phyloP scores from a whole-genome alignment of 2,888 invertebrate genomes.

The Folsomia manolachei region DNA sequence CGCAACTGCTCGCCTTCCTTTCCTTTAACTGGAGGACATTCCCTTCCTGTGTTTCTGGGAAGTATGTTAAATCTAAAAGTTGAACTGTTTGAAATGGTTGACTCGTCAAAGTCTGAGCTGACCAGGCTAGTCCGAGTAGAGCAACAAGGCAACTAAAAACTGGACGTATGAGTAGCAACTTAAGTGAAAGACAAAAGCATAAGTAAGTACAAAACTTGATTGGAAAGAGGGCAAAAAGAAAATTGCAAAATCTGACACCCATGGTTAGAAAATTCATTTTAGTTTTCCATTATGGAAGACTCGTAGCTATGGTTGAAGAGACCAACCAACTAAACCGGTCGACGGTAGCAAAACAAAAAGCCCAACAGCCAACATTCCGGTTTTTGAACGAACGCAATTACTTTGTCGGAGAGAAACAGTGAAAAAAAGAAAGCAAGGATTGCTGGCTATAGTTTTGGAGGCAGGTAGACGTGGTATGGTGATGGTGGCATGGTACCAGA shows the following conservation, averaged over 20 bases:
- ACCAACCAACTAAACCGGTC: not conserved
- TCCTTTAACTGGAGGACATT: too few relatives aligned
- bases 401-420: conserved; percentile 10
- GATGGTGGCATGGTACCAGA: not conserved
- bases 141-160: not conserved
- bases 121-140: not conserved
- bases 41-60: too few relatives aligned
- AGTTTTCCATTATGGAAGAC: conserved; percentile 16
- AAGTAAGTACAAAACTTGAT: not conserved
- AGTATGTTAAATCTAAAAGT: too few relatives aligned
- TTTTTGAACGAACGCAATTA: conserved; percentile 23
- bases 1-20: too few relatives aligned
- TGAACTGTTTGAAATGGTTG: not conserved
- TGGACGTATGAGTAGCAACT: too few relatives aligned
- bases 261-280: conserved; percentile 18
- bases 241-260: conserved; percentile 20
- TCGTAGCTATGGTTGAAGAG: not conserved
- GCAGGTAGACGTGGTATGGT: too few relatives aligned
- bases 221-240: not conserved
- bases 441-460: not conserved
- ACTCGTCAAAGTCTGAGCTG: not conserved
- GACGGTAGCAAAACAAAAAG: not conserved
- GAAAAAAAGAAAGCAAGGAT: not conserved
- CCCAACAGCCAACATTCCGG: conserved; percentile 18
- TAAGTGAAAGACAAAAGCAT: not conserved